Evolutionary conservation across 1,140 invertebrate genomes (phyloP).

Genomic region (Anoplophora glabripennis): DNA sequence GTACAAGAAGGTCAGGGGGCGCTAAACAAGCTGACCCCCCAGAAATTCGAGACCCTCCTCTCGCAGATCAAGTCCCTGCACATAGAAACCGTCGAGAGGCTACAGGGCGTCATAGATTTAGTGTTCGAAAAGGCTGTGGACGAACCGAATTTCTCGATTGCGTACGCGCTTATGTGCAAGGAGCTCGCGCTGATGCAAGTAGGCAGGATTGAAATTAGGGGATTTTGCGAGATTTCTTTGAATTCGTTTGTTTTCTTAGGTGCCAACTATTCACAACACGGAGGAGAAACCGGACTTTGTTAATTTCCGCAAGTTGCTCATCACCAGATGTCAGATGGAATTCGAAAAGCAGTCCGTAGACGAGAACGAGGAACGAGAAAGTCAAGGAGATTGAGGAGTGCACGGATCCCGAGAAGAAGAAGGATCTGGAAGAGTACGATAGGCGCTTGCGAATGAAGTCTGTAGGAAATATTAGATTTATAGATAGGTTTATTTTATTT

Average conservation of each 20-base stretch:
- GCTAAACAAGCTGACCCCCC: conserved; percentile 91
- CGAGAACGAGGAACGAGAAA: conserved; percentile 57
- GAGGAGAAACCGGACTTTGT: conserved; percentile 49
- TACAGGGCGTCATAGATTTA: conserved; percentile 83
- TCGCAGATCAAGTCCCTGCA: conserved; percentile 71
- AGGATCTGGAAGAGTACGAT: conserved; percentile 76
- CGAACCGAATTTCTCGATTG: conserved; percentile 87
- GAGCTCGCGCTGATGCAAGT: conserved; percentile 62
- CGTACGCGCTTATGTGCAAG: conserved; percentile 84
- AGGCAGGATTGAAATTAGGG: conserved; percentile 5
- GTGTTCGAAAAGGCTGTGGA: conserved; percentile 94
- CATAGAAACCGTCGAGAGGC: conserved; percentile 76
- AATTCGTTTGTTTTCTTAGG: conserved; percentile 14
- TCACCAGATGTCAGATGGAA: conserved; percentile 81
- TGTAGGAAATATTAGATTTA: conserved; percentile 82
- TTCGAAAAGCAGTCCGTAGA: conserved; percentile 79
- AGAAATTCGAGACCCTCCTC: conserved; percentile 83
- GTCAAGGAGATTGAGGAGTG: conserved; percentile 64
- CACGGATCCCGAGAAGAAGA: conserved; percentile 67
- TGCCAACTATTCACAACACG: conserved; percentile 21
- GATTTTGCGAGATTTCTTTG: too few relatives aligned
- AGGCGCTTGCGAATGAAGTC: conserved; percentile 74
- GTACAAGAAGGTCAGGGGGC: conserved; percentile 84
- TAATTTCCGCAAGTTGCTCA: conserved; percentile 77
- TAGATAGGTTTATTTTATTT: too few relatives aligned